Evolutionary conservation across 2,113 vertebrate genomes (phyloP).

Genomic region (Fukomys damarensis): DNA sequence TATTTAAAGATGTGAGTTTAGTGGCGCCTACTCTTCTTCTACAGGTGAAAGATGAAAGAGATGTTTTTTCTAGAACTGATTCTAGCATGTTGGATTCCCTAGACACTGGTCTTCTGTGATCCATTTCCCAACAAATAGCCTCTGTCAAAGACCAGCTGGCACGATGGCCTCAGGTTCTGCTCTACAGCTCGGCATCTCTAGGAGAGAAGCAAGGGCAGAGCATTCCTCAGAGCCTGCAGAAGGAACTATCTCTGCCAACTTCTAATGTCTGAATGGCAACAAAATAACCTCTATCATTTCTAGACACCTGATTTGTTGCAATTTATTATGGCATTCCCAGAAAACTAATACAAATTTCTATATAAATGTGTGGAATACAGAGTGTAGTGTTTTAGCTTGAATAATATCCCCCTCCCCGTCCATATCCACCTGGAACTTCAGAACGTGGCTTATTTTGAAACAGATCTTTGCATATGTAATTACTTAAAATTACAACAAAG

Average conservation of each 20-base stretch:
- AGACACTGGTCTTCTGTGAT: not conserved
- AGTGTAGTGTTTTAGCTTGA: accelerated
- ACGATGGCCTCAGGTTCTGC: not conserved
- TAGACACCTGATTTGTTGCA: not conserved
- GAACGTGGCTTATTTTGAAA: not conserved
- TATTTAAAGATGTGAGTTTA: not conserved
- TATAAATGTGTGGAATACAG: not conserved
- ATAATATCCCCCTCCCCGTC: accelerated
- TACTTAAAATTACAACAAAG: not conserved
- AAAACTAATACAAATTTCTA: not conserved
- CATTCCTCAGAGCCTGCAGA: not conserved
- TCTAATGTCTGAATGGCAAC: not conserved
- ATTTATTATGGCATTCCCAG: not conserved
- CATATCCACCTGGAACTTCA: not conserved
- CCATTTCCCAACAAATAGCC: accelerated
- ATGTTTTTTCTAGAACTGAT: not conserved
- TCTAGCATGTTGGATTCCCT: not conserved
- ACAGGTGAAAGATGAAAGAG: not conserved
- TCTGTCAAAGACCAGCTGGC: accelerated
- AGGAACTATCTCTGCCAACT: not conserved
- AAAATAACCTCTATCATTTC: not conserved
- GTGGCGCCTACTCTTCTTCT: not conserved
- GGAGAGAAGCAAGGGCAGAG: not conserved
- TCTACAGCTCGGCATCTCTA: accelerated
- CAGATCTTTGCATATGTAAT: not conserved